Base-by-base conservation (phyloP, 2,113 vertebrate species). In the Thryonomys swinderianus region DNA sequence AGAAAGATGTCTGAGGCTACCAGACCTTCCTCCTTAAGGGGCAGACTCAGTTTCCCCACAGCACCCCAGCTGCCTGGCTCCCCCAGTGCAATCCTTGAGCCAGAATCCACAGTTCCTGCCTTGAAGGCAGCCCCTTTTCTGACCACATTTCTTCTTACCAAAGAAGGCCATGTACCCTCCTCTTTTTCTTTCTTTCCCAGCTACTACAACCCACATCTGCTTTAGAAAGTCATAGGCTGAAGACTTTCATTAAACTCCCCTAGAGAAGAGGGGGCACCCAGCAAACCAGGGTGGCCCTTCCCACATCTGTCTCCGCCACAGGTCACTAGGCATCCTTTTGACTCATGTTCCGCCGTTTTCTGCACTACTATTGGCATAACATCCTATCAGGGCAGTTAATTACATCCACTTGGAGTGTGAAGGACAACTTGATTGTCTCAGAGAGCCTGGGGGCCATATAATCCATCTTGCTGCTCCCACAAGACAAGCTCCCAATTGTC, bases 391-490 rank as follows among this genome's bases (percentile, higher is more conserved):
- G 84, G 91, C 93, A 87, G 97, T 98, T 98, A 98, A 98, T 98
- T 98, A 98, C 98, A 98, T 98, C 98, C 97, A 98, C 82, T 88
- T 96, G 81, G 97, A 98, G 98, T 97, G 98, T 98, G 98, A 98
- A 98, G 98, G 98, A 98, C 98, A 96, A 97, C 95, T 94, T 95
- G 98, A 97, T 98, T 96, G 97, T 98, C 87, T 17, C 88, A 82
- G 80, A 96, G 97, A 98, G 97, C 98, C 96, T n/a, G n/a, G 95
- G 78, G 96, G 98, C 98, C 90, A 71, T 78, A 94, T 95, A 74
- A 97, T 95, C 92, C 96, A 94, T 96, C 97, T 97, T 6, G 7
- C 64, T 87, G 98, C 97, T 97, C 95, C 94, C 66, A 4, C 87
- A 37, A 96, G 97, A 89, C 96, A 89, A 81, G 69, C 94, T 74